These are phyloP conservation scores for Polydesmus complanatus DNA, from an alignment of 2,888 invertebrate species.

Conservation along the genomic window DNA sequence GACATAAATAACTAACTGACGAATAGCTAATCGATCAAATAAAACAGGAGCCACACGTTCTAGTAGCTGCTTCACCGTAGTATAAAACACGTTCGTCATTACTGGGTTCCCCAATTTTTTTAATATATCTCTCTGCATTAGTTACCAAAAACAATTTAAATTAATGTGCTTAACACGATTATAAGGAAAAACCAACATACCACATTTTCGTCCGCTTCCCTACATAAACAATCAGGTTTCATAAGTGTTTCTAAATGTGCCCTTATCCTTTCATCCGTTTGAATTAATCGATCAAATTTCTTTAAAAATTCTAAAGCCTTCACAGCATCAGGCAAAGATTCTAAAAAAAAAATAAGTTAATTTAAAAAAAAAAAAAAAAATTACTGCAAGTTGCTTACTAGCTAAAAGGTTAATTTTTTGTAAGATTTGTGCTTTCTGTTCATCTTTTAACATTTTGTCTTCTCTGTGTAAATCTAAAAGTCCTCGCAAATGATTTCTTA, in stretches of 20 bases:
- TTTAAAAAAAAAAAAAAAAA: neutral
- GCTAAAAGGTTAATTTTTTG: constrained; percentile 24
- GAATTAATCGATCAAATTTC: constrained; percentile 30
- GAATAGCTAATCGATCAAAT: constrained; percentile 80
- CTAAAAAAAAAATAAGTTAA: constrained; percentile 12
- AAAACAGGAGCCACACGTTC: constrained; percentile 92
- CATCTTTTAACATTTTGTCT: constrained; percentile 22
- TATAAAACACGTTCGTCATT: constrained; percentile 89
- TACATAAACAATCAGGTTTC: constrained; percentile 72
- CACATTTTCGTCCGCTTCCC: constrained; percentile 84
- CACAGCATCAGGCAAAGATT: constrained; percentile 68
- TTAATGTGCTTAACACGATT: neutral
- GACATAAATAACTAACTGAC: constrained; percentile 45
- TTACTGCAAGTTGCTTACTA: constrained; percentile 24
- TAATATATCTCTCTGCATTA: constrained; percentile 55
- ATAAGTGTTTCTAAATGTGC: constrained; percentile 72
- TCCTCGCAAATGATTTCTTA: constrained; percentile 49
- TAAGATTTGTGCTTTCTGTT: constrained; percentile 22
- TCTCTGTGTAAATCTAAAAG: constrained; percentile 66
- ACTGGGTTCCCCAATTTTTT: constrained; percentile 88
- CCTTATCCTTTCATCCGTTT: constrained; percentile 46
- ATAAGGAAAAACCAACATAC: constrained; percentile 29
- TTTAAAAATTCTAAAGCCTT: constrained; percentile 53
- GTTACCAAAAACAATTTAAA: neutral
- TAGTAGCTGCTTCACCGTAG: constrained; percentile 85